Evolutionary conservation across 1,140 invertebrate species (phyloP).

Genomic region (Chionoecetes opilio): DNA sequence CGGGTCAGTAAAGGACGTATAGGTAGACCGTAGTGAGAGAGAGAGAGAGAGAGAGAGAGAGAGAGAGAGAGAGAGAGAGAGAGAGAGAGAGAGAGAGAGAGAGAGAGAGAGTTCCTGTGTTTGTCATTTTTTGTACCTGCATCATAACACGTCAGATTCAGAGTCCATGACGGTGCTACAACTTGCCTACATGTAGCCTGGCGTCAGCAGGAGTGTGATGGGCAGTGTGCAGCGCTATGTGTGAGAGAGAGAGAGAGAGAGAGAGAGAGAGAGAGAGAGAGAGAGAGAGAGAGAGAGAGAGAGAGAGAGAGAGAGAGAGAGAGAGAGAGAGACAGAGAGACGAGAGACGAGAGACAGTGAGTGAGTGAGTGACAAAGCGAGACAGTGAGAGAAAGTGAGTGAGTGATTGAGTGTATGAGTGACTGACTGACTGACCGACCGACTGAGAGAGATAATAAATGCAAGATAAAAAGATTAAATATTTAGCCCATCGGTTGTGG

Average conservation of each 20-base stretch:
- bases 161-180: no score
- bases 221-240: no score
- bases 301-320: constrained; percentile 48
- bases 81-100: constrained; percentile 52
- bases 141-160: no score
- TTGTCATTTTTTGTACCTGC: no score
- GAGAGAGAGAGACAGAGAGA: constrained; percentile 38
- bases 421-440: neutral
- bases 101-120: constrained; percentile 45
- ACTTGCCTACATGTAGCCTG: no score
- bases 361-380: no score
- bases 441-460: neutral
- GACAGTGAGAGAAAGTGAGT: no score
- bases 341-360: neutral
- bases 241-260: constrained; percentile 45
- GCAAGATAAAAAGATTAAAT: neutral
- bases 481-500: no score
- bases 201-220: no score
- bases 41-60: constrained; percentile 56
- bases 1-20: no score
- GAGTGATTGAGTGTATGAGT: no score
- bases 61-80: constrained; percentile 54
- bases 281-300: constrained; percentile 55
- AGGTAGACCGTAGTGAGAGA: no score
- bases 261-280: constrained; percentile 57